Percentiles rank a stretch among this genome's conserved stretches.
Evolutionary conservation across 2,113 vertebrate genomes (phyloP).

Genomic region (Oreotrochilus melanogaster): DNA sequence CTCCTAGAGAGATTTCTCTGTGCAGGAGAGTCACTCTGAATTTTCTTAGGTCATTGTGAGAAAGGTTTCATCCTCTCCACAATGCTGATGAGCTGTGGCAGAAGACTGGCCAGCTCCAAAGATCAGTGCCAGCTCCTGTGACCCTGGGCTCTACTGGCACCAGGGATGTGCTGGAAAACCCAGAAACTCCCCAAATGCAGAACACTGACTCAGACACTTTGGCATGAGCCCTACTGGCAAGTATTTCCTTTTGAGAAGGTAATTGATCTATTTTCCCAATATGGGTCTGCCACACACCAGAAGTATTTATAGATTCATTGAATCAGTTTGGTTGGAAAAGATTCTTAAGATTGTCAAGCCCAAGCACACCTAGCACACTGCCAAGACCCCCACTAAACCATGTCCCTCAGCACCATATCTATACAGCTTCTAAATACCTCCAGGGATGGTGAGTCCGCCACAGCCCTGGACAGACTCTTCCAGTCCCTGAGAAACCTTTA

Average conservation of each 20-base stretch:
- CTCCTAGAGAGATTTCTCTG: neutral
- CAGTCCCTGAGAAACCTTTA: no score
- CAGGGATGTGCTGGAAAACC: accelerated
- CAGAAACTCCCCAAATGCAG: neutral
- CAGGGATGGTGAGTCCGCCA: no score
- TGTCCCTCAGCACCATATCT: no score
- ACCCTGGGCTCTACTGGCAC: accelerated
- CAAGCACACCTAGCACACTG: no score
- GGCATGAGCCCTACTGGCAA: neutral
- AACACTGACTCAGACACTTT: neutral
- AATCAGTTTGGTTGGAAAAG: no score
- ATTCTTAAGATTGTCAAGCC: no score
- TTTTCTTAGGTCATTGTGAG: neutral
- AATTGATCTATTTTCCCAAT: neutral
- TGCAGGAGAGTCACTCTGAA: neutral
- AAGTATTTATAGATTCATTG: neutral
- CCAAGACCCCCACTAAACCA: no score
- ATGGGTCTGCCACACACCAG: accelerated
- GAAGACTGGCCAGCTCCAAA: neutral
- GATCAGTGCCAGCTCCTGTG: neutral
- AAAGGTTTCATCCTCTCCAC: neutral
- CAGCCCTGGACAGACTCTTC: no score
- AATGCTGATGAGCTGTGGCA: neutral
- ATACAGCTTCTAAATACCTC: no score
- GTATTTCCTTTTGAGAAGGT: neutral